phyloP scores from a whole-genome alignment of 2,888 invertebrate species.

The Drosophila affinis region DNA sequence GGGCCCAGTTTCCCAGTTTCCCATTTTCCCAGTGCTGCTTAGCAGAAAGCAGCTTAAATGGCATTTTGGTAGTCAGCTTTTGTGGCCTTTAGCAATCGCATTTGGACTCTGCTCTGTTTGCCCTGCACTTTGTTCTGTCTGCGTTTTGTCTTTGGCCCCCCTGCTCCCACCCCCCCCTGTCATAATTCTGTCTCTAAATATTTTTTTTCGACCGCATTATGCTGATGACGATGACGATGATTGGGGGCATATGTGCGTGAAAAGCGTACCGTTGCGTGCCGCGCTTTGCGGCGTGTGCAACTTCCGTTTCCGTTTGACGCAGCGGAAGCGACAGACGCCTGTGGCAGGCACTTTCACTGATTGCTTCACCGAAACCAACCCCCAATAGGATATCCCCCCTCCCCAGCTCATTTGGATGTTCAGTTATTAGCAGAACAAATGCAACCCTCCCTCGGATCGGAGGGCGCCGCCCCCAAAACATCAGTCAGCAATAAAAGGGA shows the following conservation, averaged over 20 bases:
- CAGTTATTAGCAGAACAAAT: constrained; percentile 31
- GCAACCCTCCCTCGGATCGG: constrained; percentile 9
- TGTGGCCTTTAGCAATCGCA: constrained; percentile 35
- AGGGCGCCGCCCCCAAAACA: constrained; percentile 1
- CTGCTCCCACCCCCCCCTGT: constrained; percentile 8
- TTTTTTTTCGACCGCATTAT: constrained; percentile 58
- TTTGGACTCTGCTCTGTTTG: constrained; percentile 5
- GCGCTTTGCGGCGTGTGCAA: constrained; percentile 41
- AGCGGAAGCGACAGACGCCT: constrained; percentile 68
- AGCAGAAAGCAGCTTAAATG: constrained; percentile 67
- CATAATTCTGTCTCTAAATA: constrained; percentile 69
- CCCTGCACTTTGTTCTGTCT: constrained; percentile 30
- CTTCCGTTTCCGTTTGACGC: constrained; percentile 64
- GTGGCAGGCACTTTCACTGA: constrained; percentile 68
- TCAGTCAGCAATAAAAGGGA: constrained; percentile 30
- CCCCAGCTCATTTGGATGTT: constrained; percentile 22
- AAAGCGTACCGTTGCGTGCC: constrained; percentile 36
- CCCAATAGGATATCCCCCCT: constrained; percentile 8
- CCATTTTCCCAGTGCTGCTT: constrained; percentile 23
- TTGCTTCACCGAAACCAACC: constrained; percentile 38
- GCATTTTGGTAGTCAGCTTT: constrained; percentile 47
- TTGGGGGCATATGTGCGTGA: constrained; percentile 69
- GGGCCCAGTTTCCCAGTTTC: background rate
- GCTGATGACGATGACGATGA: constrained; percentile 41
- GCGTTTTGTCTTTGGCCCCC: constrained; percentile 23